These are phyloP conservation scores for Euthynnus affinis DNA, from an alignment of 2,797 vertebrate species.

Conservation along the genomic window DNA sequence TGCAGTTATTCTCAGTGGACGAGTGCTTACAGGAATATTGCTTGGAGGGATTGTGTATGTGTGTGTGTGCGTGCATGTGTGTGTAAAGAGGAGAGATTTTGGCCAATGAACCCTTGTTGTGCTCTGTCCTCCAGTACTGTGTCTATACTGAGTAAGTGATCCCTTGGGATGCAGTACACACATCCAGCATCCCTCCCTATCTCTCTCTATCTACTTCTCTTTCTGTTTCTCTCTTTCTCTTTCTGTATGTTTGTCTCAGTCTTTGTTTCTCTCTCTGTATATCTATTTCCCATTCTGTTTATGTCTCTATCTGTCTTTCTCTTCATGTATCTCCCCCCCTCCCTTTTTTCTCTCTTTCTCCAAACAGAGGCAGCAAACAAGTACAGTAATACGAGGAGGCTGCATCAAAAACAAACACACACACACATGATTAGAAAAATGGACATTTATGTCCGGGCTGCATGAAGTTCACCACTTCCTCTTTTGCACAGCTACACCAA, in stretches of 20 bases:
- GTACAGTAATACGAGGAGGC: constrained; percentile 52
- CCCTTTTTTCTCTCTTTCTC: constrained; percentile 26
- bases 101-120: constrained; percentile 83
- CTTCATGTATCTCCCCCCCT: constrained; percentile 27
- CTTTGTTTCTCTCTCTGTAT: constrained; percentile 65
- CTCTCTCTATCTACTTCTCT: constrained; percentile 44
- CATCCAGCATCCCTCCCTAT: constrained; percentile 69
- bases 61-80: constrained; percentile 57
- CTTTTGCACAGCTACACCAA: constrained; percentile 33
- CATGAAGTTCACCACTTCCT: constrained; percentile 55
- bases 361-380: constrained; percentile 42
- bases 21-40: constrained; percentile 81
- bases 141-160: constrained; percentile 85
- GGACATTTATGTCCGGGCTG: constrained; percentile 40
- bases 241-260: constrained; percentile 55
- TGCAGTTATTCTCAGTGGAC: constrained; percentile 78
- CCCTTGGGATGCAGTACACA: constrained; percentile 76
- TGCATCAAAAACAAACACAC: constrained; percentile 60
- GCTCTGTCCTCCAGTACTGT: constrained; percentile 81
- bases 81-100: constrained; percentile 78
- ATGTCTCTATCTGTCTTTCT: constrained; percentile 68
- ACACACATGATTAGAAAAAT: constrained; percentile 59
- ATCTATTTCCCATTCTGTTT: constrained; percentile 58
- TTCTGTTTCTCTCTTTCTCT: constrained; percentile 22
- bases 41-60: constrained; percentile 74